Conservation (phyloP, 2,888 invertebrate species). For the Lasioglossum pauxillum region DNA sequence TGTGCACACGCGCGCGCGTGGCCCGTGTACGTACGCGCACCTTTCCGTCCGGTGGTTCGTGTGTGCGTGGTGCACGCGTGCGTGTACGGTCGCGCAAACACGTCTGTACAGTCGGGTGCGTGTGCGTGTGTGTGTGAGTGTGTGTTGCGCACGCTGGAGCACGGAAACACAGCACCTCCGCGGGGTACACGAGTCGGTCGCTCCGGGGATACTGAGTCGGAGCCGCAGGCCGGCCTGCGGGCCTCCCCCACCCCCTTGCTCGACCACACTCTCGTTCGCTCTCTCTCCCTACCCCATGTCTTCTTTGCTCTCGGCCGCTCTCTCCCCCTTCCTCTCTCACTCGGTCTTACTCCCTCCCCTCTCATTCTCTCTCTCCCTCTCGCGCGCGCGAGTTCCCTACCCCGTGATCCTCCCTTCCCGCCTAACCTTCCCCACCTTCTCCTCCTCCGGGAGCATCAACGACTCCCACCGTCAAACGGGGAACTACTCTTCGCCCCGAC, state of each 20-base stretch:
- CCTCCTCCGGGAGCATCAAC: constrained; percentile 49
- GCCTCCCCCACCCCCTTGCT: constrained; percentile 77
- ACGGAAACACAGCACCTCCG: constrained; percentile 72
- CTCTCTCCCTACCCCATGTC: constrained; percentile 48
- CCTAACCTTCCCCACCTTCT: constrained; percentile 7
- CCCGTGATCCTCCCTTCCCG: constrained; percentile 26
- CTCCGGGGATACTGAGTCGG: constrained; percentile 84
- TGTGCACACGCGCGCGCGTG: constrained; percentile 52
- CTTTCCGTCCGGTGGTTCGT: constrained; percentile 17
- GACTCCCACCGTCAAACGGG: constrained; percentile 53
- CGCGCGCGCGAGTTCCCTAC: constrained; percentile 16
- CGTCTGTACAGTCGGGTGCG: background rate
- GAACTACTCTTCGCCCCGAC: constrained; percentile 53
- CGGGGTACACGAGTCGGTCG: constrained; percentile 85
- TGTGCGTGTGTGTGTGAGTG: constrained; percentile 6
- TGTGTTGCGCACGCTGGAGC: constrained; percentile 64
- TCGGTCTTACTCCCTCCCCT: constrained; percentile 27
- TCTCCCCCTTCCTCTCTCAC: constrained; percentile 38
- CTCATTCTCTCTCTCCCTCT: constrained; percentile 28
- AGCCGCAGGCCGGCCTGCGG: constrained; percentile 84
- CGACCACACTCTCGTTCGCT: constrained; percentile 46
- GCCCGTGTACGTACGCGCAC: constrained; percentile 23
- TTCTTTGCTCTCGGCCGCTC: constrained; percentile 45
- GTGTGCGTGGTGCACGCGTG: constrained; percentile 11
- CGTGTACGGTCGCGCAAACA: constrained; percentile 28